phyloP scores from a whole-genome alignment of 53 echinoderm and acorn worm genomes.

The Echinometra lucunter region DNA sequence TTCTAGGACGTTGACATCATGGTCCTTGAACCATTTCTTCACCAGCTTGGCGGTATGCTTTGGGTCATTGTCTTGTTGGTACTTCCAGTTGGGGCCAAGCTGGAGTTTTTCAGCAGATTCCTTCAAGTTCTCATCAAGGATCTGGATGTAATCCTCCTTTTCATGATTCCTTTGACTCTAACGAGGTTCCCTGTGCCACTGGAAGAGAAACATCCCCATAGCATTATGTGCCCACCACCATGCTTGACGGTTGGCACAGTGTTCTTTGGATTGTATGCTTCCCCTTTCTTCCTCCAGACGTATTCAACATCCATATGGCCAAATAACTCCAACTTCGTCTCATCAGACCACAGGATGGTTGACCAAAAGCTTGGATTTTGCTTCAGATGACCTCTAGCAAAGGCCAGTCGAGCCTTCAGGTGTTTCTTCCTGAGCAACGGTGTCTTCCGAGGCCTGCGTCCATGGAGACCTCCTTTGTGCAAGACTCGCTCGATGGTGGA shows the following conservation, averaged over 20 bases:
- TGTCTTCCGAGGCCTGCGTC: conserved; percentile 64
- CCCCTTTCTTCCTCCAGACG: not conserved
- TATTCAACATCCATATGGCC: not conserved
- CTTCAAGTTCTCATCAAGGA: conserved; percentile 8
- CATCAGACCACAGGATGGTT: conserved; percentile 35
- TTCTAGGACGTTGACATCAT: no score
- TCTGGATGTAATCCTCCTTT: conserved; percentile 11
- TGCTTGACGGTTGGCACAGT: not conserved
- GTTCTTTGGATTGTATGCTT: not conserved
- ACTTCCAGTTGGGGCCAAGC: not conserved
- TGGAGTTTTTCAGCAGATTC: conserved; percentile 40
- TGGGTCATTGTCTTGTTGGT: conserved; percentile 41
- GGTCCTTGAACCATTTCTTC: conserved; percentile 52
- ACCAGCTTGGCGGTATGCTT: conserved; percentile 36
- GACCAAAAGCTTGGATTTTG: conserved; percentile 35
- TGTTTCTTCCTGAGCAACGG: conserved; percentile 51
- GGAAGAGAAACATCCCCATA: not conserved
- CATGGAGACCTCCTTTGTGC: conserved; percentile 54
- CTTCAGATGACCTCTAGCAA: not conserved
- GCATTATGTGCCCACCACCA: not conserved
- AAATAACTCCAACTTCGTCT: conserved; percentile 38
- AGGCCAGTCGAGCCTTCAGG: conserved; percentile 46
- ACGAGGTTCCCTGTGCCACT: not conserved
- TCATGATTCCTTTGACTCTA: not conserved
- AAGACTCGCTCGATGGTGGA: conserved; percentile 51